Evolutionary conservation across 2,113 vertebrate species (phyloP).

Genomic region (Falco punctatus): DNA sequence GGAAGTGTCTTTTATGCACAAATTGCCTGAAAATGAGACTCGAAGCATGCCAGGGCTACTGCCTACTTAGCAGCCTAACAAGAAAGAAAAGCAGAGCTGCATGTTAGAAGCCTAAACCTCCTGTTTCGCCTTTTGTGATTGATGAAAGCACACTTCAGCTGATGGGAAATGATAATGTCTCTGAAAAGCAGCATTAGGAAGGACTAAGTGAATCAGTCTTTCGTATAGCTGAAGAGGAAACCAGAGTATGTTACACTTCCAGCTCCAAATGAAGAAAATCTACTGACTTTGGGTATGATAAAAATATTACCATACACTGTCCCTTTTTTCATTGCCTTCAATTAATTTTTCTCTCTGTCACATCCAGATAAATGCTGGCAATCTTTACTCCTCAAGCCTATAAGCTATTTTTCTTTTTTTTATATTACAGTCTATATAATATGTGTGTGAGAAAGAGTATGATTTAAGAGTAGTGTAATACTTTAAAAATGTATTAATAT

Average conservation of each 20-base stretch:
- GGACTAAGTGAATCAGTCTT: conserved; percentile 6
- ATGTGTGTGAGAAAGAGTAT: not conserved
- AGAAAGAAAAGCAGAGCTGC: not conserved
- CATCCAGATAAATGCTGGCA: conserved; percentile 52
- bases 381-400: conserved; percentile 11
- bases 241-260: not conserved
- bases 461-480: conserved; percentile 30
- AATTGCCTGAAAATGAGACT: not conserved
- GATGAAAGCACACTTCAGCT: not conserved
- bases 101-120: not conserved
- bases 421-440: not conserved
- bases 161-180: not conserved
- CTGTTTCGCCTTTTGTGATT: not conserved
- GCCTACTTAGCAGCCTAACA: not conserved
- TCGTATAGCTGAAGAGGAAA: not conserved
- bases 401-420: conserved; percentile 36
- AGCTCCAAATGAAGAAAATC: conserved; percentile 27
- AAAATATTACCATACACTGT: conserved; percentile 6
- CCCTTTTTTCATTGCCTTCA: not conserved
- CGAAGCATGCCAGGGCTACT: not conserved
- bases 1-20: not conserved
- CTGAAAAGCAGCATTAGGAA: not conserved
- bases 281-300: not conserved
- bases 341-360: conserved; percentile 50
- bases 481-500: conserved; percentile 43